phyloP scores from a whole-genome alignment of 1,140 invertebrate species.

The Drosophila oshimai region DNA sequence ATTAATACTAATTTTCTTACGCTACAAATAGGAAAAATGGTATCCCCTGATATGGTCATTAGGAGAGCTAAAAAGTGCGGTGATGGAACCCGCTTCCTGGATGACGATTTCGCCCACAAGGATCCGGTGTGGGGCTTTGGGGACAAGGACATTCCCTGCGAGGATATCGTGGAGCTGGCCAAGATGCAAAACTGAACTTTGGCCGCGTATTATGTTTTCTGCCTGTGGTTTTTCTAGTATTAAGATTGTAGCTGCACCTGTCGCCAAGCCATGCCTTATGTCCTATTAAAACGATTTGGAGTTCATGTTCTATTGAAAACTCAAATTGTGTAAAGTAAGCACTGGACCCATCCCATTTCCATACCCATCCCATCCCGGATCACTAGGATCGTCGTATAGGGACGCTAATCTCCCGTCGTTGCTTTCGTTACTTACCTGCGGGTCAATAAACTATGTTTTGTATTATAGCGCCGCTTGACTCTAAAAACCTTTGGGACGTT shows the following conservation, averaged over 20 bases:
- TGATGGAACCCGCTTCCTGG: slow-evolving; percentile 84
- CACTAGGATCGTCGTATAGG: slow-evolving; percentile 19
- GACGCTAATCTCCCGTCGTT: slow-evolving; percentile 12
- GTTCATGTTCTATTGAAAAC: not conserved
- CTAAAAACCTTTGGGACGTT: not conserved
- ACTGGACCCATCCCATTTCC: not conserved
- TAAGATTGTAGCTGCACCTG: slow-evolving; percentile 44
- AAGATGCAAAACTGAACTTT: slow-evolving; percentile 79
- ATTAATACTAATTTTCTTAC: not conserved
- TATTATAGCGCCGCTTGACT: slow-evolving; percentile 15
- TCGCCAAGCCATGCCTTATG: slow-evolving; percentile 25
- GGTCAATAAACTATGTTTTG: slow-evolving; percentile 60
- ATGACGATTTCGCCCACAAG: slow-evolving; percentile 72
- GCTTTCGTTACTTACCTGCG: slow-evolving; percentile 57
- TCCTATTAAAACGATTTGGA: not conserved
- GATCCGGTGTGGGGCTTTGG: slow-evolving; percentile 85
- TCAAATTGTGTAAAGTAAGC: not conserved
- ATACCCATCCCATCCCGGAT: slow-evolving; percentile 6
- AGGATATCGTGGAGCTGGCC: slow-evolving; percentile 84
- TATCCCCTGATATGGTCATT: slow-evolving; percentile 86
- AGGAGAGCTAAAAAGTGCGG: slow-evolving; percentile 86
- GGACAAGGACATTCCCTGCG: slow-evolving; percentile 84
- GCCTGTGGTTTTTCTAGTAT: slow-evolving; percentile 47
- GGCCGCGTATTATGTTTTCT: slow-evolving; percentile 16
- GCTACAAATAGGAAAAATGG: slow-evolving; percentile 84